Evolutionary conservation across 1,140 invertebrate genomes (phyloP), one percentile per base, ranked within the genome.

Genomic region (Chionoecetes opilio): DNA sequence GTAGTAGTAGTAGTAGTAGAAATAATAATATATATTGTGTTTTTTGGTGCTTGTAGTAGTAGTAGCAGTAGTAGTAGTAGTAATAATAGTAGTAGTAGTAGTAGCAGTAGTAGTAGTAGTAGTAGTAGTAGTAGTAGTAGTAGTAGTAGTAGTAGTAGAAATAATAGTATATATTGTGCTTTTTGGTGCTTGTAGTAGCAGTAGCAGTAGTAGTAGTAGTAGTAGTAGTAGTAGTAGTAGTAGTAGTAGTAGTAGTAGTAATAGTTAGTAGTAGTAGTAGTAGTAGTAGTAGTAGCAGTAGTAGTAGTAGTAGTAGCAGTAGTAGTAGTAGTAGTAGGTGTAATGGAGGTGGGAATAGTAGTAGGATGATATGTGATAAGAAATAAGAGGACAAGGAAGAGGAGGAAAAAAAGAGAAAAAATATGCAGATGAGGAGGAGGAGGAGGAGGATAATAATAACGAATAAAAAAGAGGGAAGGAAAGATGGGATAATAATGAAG

Each of bases 51-150:
- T 46, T 6, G 41, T 46, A 46, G 41, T 46, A 46, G 41, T 46
- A 6, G 41, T 46, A 46, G 41, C 41, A 53, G 9, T 14, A 53
- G 9, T 75, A n/a, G 63, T 75, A 6, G 63, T 26, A 75, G 63
- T 75, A 75, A n/a, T 75, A n/a, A 5, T n/a, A 75, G 63, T 75
- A 75, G 63, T n/a, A 75, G 63, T 75, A 75, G 63, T 75, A 75
- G 63, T 75, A 75, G 63, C n/a, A 75, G 63, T 75, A 75, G 63
- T 75, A 75, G 63, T 75, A n/a, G 63, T n/a, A 75, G 63, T 75
- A 75, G 63, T n/a, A 75, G 85, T 86, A 86, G 32, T 86, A 86
- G 32, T 35, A 86, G 85, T 35, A 86, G 85, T 86, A 35, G 32
- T 86, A 86, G 85, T 86, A 86, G 32, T 86, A 35, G 32, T 26